Evolutionary conservation across 2,888 invertebrate genomes (phyloP), one percentile per base, ranked within the genome.

Genomic region (Torymus aiolomorphi): DNA sequence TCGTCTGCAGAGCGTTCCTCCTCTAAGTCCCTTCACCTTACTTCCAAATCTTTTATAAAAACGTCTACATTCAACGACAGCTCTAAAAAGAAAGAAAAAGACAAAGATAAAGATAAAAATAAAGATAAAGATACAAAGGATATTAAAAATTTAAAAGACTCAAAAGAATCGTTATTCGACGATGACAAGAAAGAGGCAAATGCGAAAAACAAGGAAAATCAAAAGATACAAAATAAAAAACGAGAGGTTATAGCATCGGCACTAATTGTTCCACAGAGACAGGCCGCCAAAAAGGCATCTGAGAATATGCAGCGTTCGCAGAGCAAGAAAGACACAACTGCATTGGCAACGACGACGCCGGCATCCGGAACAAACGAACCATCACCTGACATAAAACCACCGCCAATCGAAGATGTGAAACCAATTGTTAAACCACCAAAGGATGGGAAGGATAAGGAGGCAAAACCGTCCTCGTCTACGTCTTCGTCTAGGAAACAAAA

Each of bases 271-370:
- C 97, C 97, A 1, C 97, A 97, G 88, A 92, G 97, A 73, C 96
- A 97, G 91, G 97, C 97, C 49, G 97, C 97, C 42, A 97, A 97
- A 89, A 97, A 97, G 88, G 97, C 97, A 0, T 95, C 96, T 0
- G 97, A 97, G 90, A 97, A 96, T 87, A 94, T 97, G 93, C 94
- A 92, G 62, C 88, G 91, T 31, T 90, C 91, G 49, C 91, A 91
- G 93, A 81, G 81, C 52, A 88, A 88, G 62, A 88, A 88, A 65
- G 88, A 87, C 78, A 80, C 82, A 1, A 72, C 63, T 14, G 80
- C 81, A 90, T 92, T 86, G 57, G n/a, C 82, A 69, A 91, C 85
- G 80, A 18, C 82, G 72, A 91, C 85, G 81, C 89, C 84, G 88
- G 92, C 85, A 83, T 85, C 69, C 88, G 91, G 85, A 20, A 82